phyloP scores from a whole-genome alignment of 2,797 vertebrate species.

The Denticeps clupeoides region DNA sequence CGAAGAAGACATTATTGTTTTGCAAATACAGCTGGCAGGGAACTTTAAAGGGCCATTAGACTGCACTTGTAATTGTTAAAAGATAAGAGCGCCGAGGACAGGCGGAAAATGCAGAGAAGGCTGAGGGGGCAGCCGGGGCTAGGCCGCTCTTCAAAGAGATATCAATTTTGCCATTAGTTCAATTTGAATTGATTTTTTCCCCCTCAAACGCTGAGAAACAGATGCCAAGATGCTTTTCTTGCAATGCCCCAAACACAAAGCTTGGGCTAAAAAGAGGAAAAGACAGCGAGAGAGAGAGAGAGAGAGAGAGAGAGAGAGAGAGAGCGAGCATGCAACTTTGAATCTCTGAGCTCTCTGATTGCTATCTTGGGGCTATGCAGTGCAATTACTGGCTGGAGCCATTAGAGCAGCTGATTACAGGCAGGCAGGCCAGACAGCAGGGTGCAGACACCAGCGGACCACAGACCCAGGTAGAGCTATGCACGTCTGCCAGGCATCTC shows the following conservation, averaged over 20 bases:
- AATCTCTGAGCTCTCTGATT: constrained; percentile 74
- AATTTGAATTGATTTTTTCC: constrained; percentile 57
- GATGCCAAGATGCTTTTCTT: constrained; percentile 51
- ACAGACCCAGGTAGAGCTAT: constrained; percentile 43
- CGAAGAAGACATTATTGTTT: constrained; percentile 45
- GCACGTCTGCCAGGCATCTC: constrained; percentile 22
- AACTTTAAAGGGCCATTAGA: constrained; percentile 64
- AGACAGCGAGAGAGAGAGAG: constrained; percentile 8
- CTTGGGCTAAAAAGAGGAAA: constrained; percentile 18
- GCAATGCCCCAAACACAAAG: constrained; percentile 37
- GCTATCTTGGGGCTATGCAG: constrained; percentile 70
- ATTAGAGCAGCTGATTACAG: constrained; percentile 72
- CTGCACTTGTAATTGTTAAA: constrained; percentile 59
- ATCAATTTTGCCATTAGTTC: constrained; percentile 65
- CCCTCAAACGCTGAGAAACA: constrained; percentile 46
- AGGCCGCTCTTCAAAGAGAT: constrained; percentile 60
- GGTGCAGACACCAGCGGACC: constrained; percentile 40
- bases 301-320: constrained; percentile 17
- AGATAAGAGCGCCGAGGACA: constrained; percentile 57
- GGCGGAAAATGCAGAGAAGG: constrained; percentile 31
- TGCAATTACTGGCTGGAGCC: constrained; percentile 76
- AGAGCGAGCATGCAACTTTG: constrained; percentile 53
- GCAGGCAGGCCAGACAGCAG: constrained; percentile 50
- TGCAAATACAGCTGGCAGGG: constrained; percentile 58
- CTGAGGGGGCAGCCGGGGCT: constrained; percentile 7